A percentile compares a stretch with the other conserved stretches of the same genome.
phyloP scores from a whole-genome alignment of 2,888 invertebrate genomes.

The Agrochola lota region DNA sequence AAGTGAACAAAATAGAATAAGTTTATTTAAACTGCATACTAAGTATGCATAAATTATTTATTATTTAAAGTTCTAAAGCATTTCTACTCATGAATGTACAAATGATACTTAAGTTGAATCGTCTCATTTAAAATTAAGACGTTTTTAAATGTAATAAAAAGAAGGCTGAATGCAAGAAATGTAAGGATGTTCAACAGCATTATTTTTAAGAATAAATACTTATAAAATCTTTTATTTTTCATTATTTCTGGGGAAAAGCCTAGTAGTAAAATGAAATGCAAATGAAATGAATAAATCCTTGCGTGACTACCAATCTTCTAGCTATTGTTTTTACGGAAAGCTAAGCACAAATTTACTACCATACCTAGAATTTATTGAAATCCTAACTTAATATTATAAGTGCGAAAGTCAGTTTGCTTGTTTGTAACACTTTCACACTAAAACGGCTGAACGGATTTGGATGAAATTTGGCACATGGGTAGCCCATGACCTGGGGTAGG shows the following conservation, averaged over 20 bases:
- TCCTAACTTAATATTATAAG: too few relatives aligned
- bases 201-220: slow-evolving; percentile 45
- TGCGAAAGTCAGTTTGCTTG: too few relatives aligned
- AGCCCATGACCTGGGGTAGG: too few relatives aligned
- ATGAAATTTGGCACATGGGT: not conserved
- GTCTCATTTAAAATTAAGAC: slow-evolving; percentile 25
- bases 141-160: slow-evolving; percentile 20
- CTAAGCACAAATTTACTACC: not conserved
- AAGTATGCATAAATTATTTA: slow-evolving; percentile 55
- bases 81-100: slow-evolving; percentile 43
- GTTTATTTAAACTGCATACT: slow-evolving; percentile 17
- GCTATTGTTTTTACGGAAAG: not conserved
- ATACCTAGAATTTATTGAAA: not conserved
- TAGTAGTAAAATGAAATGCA: not conserved
- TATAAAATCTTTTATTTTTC: slow-evolving; percentile 1
- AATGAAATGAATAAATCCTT: too few relatives aligned
- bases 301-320: not conserved
- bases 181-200: slow-evolving; percentile 26
- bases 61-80: slow-evolving; percentile 43
- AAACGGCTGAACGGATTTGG: too few relatives aligned
- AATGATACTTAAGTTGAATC: slow-evolving; percentile 36
- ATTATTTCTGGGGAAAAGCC: not conserved
- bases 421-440: too few relatives aligned
- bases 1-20: slow-evolving; percentile 69
- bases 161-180: slow-evolving; percentile 44